A percentile compares a stretch with the other conserved stretches of the same genome.
These are phyloP conservation scores for Listronotus oregonensis DNA, from an alignment of 1,140 invertebrate species.

Conservation along the genomic window DNA sequence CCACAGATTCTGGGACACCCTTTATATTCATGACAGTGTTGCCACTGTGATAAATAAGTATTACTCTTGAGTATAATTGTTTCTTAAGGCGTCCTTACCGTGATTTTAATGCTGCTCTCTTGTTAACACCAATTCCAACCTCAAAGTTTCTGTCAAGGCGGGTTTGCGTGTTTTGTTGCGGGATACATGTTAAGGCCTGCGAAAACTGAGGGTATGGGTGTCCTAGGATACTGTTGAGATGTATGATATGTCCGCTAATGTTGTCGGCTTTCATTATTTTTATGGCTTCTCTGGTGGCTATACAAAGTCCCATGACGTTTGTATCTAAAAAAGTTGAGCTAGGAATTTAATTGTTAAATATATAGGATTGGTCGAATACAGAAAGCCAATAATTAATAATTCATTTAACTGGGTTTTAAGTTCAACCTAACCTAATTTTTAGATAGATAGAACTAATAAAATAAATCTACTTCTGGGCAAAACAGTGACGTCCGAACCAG, in stretches of 20 bases:
- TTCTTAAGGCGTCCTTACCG: slow-evolving; percentile 6
- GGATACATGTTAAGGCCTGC: slow-evolving; percentile 60
- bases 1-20: no score
- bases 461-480: no score
- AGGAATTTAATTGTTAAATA: no score
- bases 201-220: slow-evolving; percentile 49
- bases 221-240: slow-evolving; percentile 62
- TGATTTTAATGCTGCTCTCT: slow-evolving; percentile 25
- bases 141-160: slow-evolving; percentile 66
- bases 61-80: no score
- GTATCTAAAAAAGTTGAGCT: slow-evolving; percentile 12
- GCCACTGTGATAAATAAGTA: no score
- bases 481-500: no score
- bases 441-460: no score
- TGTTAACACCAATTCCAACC: slow-evolving; percentile 41
- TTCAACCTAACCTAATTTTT: no score
- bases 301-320: slow-evolving; percentile 46
- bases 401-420: no score
- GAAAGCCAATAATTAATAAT: no score
- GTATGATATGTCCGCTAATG: slow-evolving; percentile 69
- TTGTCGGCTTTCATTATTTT: slow-evolving; percentile 63
- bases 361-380: no score
- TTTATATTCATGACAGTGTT: no score
- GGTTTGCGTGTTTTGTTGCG: slow-evolving; percentile 71
- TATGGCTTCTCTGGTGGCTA: slow-evolving; percentile 60